Evolutionary conservation across 2,113 vertebrate species (phyloP).

Genomic region (Baryphthengus martii): DNA sequence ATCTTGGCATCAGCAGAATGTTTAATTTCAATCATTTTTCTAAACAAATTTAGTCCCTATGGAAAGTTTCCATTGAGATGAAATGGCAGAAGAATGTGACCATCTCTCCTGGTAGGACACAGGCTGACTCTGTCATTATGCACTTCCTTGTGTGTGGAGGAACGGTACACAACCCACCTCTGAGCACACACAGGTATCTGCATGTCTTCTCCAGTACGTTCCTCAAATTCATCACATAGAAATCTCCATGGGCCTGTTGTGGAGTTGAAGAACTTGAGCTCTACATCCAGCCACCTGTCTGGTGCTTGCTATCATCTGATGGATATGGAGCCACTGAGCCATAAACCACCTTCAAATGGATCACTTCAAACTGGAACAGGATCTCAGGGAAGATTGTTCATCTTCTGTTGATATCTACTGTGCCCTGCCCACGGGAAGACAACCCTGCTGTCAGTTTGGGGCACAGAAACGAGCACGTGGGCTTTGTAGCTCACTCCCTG

Average conservation of each 20-base stretch:
- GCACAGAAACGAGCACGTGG: not conserved
- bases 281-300: not conserved
- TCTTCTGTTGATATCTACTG: not conserved
- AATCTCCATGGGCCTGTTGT: rapidly evolving
- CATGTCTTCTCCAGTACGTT: not conserved
- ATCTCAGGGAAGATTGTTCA: not conserved
- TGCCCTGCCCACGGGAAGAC: not conserved
- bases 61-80: slow-evolving; percentile 41
- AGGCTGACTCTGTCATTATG: not conserved
- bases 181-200: not conserved
- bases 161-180: not conserved
- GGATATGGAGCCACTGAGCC: not conserved
- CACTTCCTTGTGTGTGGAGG: not conserved
- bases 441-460: not conserved
- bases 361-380: not conserved
- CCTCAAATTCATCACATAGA: not conserved
- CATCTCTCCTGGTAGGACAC: not conserved
- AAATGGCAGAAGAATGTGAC: slow-evolving; percentile 25
- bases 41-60: slow-evolving; percentile 38
- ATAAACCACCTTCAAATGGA: not conserved
- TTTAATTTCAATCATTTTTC: slow-evolving; percentile 34
- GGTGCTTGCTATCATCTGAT: not conserved
- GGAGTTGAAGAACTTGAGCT: not conserved
- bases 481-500: not conserved
- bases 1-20: slow-evolving; percentile 52